phyloP scores from a whole-genome alignment of 2,113 vertebrate species.

The Caranx ignobilis region DNA sequence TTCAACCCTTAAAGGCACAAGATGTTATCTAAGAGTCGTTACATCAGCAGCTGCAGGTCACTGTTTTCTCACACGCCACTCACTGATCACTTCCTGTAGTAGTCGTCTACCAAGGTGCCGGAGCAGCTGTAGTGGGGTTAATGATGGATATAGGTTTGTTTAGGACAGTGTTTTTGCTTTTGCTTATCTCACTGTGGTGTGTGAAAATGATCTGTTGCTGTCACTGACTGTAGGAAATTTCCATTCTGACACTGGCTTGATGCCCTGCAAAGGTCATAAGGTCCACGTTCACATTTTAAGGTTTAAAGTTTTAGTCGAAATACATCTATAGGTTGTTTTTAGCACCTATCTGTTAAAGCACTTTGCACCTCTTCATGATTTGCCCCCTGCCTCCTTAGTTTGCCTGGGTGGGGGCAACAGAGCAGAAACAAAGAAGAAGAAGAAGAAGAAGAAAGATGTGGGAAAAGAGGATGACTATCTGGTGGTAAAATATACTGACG shows the following conservation, averaged over 20 bases:
- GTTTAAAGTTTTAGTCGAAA: no score
- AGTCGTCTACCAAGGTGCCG: not conserved
- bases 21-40: not conserved
- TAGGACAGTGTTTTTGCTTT: not conserved
- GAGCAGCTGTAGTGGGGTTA: not conserved
- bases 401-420: not conserved
- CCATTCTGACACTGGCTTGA: no score
- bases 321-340: not conserved
- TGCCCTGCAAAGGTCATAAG: no score
- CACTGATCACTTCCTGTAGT: not conserved
- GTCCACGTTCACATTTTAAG: no score
- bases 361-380: not conserved
- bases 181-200: slow-evolving; percentile 12
- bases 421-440: not conserved
- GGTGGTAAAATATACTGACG: not conserved
- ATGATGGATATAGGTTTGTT: not conserved
- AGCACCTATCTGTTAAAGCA: not conserved
- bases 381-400: not conserved
- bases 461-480: not conserved
- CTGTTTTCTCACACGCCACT: not conserved
- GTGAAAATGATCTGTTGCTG: not conserved
- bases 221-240: not conserved
- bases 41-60: not conserved
- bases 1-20: not conserved
- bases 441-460: slow-evolving; percentile 10